These are phyloP conservation scores for Porphyrio hochstetteri DNA, from an alignment of 2,113 vertebrate species.

Conservation along the genomic window DNA sequence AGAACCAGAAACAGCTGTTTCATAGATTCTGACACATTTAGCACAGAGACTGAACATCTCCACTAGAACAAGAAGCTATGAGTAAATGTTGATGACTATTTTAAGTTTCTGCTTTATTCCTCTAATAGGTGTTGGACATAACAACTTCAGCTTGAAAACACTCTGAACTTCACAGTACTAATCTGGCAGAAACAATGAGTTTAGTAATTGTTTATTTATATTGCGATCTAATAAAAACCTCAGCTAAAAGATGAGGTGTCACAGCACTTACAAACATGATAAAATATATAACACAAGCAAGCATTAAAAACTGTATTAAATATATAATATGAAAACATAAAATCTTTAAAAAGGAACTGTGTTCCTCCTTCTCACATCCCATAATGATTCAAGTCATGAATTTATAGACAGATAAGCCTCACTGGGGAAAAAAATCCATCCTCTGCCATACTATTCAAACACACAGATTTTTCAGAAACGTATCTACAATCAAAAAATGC, in stretches of 20 bases:
- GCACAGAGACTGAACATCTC: background rate
- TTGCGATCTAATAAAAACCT: background rate
- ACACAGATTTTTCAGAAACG: background rate
- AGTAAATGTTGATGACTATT: background rate
- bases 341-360: background rate
- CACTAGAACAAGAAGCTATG: background rate
- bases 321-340: background rate
- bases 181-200: background rate
- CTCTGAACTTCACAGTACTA: background rate
- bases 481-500: background rate
- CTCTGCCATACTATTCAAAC: background rate
- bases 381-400: background rate
- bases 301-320: background rate
- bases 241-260: background rate
- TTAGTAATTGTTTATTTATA: background rate
- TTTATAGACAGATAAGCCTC: background rate
- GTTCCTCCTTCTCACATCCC: background rate
- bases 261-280: background rate
- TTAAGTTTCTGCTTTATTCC: background rate
- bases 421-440: background rate
- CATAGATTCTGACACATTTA: background rate
- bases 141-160: background rate
- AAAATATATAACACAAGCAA: background rate
- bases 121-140: background rate
- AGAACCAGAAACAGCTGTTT: background rate